A percentile compares a stretch with the other conserved stretches of the same genome.
Evolutionary conservation across 2,888 invertebrate genomes (phyloP).

Genomic region (Mimas tiliae): DNA sequence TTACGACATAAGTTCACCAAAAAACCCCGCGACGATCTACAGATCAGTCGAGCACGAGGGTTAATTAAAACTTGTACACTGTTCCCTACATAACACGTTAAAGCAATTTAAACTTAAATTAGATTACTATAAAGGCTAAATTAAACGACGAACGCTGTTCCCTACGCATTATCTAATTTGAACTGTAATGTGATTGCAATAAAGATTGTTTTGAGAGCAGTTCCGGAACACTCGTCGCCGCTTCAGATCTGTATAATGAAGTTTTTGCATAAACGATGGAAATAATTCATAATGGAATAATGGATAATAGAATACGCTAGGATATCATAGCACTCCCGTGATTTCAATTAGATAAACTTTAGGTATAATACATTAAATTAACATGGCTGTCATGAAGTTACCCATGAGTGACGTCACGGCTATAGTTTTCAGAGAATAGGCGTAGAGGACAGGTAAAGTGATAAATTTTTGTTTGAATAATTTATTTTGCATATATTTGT

Average conservation of each 20-base stretch:
- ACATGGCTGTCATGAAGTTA: too few species aligned
- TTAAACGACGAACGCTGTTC: too few species aligned
- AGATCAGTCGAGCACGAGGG: constrained; percentile 33
- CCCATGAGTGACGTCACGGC: too few species aligned
- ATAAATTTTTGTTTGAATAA: too few species aligned
- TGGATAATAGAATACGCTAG: constrained; percentile 12
- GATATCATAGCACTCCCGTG: background rate
- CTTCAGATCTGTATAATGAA: constrained; percentile 17
- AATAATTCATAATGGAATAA: constrained; percentile 16
- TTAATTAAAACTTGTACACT: constrained; percentile 43
- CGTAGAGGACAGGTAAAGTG: too few species aligned
- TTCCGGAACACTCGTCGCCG: constrained; percentile 5
- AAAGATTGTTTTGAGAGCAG: background rate
- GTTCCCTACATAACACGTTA: background rate
- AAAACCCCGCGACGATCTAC: constrained; percentile 23
- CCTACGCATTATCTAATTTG: background rate
- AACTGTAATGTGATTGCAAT: background rate
- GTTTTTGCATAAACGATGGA: constrained; percentile 15
- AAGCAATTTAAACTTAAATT: background rate
- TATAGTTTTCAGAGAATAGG: too few species aligned
- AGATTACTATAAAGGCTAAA: background rate
- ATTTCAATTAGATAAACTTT: background rate
- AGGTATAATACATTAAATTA: background rate
- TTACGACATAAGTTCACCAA: constrained; percentile 11
- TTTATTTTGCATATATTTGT: too few species aligned